Evolutionary conservation across 2,888 invertebrate genomes (phyloP).

Genomic region (Stegana nigrithorax): DNA sequence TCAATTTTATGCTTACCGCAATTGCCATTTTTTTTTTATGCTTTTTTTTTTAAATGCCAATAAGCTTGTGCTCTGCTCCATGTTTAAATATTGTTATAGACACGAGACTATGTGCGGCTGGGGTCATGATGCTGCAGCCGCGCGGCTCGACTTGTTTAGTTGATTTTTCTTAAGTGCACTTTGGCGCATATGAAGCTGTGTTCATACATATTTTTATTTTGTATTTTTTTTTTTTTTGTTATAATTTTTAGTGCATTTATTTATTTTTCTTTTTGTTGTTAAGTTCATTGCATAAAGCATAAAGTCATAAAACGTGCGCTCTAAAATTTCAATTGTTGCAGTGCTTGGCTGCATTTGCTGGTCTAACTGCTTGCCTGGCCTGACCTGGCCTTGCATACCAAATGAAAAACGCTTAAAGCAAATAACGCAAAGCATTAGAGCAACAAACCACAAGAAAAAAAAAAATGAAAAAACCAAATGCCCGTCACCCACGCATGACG

Average conservation of each 20-base stretch:
- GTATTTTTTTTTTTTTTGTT: no score
- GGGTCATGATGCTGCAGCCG: neutral
- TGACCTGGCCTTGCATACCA: no score
- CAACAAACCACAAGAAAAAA: slow-evolving; percentile 14
- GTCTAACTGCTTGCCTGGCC: no score
- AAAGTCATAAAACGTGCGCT: no score
- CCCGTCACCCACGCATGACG: slow-evolving; percentile 36
- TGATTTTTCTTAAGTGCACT: slow-evolving; percentile 1
- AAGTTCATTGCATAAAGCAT: no score
- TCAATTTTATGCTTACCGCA: slow-evolving; percentile 59
- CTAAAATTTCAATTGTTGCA: neutral
- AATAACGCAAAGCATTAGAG: slow-evolving; percentile 26
- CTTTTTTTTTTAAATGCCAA: slow-evolving; percentile 7
- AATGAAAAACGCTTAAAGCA: neutral
- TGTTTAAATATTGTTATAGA: neutral
- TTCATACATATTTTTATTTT: no score
- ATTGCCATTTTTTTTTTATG: slow-evolving; percentile 20
- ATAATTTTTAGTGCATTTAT: slow-evolving; percentile 1
- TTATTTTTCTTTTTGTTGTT: no score
- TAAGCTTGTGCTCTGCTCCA: no score
- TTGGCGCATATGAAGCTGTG: slow-evolving; percentile 3
- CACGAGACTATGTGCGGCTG: no score
- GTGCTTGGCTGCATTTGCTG: neutral
- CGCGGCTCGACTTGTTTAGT: neutral
- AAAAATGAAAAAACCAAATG: slow-evolving; percentile 1